Base-by-base conservation (phyloP, 2,888 invertebrate species). In the Heterodera filipjevi region DNA sequence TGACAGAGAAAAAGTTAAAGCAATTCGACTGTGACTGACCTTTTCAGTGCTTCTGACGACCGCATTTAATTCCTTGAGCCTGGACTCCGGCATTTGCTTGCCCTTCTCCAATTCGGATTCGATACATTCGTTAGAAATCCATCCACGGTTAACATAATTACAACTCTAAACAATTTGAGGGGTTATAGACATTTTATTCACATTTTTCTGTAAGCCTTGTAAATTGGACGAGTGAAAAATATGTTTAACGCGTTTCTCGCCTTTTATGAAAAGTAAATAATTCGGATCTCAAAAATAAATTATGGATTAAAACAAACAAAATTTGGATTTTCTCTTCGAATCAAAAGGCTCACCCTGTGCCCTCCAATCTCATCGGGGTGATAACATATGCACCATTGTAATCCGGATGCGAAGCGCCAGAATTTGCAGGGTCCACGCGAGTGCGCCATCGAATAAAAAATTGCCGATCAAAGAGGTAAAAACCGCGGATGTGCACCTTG, bases 121-220 rank as follows among this genome's bases (percentile, higher is more conserved):
- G 75, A 92, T 92, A 78, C 92, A 90, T 76, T 92, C 92, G 76
- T 91, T 91, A 16, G 94, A 93, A 6, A 97, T 92, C 96, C 96
- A 98, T 0, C 98, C 98, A 81, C 97, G 93, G 90, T 97, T 97
- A 2, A 98, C 79, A 98, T 91, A 82, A 98, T 94, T 22, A 93
- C 93, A 86, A 93, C 91, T 84, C 94, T 94, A 39, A 39, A n/a
- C n/a, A n/a, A n/a, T n/a, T n/a, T n/a, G n/a, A n/a, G n/a, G n/a
- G n/a, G n/a, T n/a, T n/a, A n/a, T n/a, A n/a, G n/a, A n/a, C n/a
- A n/a, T n/a, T n/a, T n/a, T n/a, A n/a, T n/a, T n/a, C n/a, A n/a
- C n/a, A n/a, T n/a, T n/a, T n/a, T n/a, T n/a, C n/a, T n/a, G n/a
- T n/a, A n/a, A n/a, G n/a, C n/a, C n/a, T n/a, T n/a, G n/a, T n/a